These are phyloP conservation scores for Cyprinodon diabolis DNA, from an alignment of 2,797 vertebrate genomes.

Conservation along the genomic window DNA sequence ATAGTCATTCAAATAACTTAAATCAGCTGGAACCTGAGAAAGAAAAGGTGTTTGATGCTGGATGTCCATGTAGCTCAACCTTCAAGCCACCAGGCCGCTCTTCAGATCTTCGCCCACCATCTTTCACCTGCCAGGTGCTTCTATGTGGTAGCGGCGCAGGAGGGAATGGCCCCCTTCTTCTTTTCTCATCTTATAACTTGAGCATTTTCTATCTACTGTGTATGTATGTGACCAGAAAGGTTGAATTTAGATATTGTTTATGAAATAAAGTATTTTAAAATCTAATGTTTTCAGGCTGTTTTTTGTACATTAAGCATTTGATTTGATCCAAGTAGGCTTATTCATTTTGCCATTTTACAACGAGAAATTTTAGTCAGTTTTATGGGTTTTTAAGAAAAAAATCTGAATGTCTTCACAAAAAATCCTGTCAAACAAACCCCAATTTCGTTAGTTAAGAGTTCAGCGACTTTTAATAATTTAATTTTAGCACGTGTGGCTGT, in stretches of 20 bases:
- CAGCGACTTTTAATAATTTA: too few species aligned
- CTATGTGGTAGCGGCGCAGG: slow-evolving; percentile 37
- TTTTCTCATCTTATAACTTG: slow-evolving; percentile 56
- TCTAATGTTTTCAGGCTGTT: slow-evolving; percentile 10
- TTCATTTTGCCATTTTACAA: neutral
- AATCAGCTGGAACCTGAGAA: neutral
- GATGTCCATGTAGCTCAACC: slow-evolving; percentile 54
- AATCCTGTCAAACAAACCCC: too few species aligned
- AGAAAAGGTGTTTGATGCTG: slow-evolving; percentile 21
- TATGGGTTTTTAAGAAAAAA: neutral
- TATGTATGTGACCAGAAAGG: slow-evolving; percentile 69
- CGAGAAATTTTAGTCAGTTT: neutral
- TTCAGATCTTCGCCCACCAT: slow-evolving; percentile 13
- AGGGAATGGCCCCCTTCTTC: slow-evolving; percentile 47
- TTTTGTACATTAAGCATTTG: neutral
- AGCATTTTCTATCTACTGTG: slow-evolving; percentile 77
- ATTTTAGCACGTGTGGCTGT: too few species aligned
- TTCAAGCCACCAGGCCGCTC: slow-evolving; percentile 22
- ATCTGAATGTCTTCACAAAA: neutral
- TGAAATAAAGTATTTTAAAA: slow-evolving; percentile 83
- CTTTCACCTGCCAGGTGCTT: slow-evolving; percentile 16
- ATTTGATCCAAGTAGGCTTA: too few species aligned
- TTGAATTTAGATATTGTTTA: slow-evolving; percentile 78
- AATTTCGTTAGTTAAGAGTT: too few species aligned
- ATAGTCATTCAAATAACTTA: neutral